Evolutionary conservation across 2,113 vertebrate species (phyloP).

Genomic region (Hippocampus abdominalis): DNA sequence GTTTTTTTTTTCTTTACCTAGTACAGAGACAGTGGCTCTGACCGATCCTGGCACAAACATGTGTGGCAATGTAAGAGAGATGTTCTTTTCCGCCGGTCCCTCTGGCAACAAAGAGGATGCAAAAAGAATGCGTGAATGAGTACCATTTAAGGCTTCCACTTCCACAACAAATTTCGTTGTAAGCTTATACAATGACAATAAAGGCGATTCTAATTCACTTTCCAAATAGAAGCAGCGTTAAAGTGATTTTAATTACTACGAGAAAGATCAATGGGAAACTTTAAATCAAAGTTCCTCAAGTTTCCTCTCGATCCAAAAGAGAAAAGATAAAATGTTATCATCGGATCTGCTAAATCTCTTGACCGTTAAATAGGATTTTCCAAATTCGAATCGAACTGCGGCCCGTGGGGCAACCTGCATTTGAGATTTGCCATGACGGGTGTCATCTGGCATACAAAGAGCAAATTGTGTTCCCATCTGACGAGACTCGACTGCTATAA

Average conservation of each 20-base stretch:
- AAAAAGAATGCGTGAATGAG: background rate
- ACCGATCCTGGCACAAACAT: constrained; percentile 74
- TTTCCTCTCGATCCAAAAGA: background rate
- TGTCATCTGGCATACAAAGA: background rate
- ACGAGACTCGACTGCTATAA: background rate
- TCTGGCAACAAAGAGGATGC: constrained; percentile 28
- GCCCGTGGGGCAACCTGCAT: background rate
- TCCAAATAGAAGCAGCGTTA: constrained; percentile 13
- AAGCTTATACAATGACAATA: too few species aligned
- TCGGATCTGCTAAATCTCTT: background rate
- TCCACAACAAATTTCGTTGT: too few species aligned
- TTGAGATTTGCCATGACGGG: background rate
- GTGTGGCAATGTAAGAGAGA: constrained; percentile 68
- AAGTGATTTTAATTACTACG: background rate
- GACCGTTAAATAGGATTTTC: background rate
- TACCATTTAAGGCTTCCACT: constrained; percentile 42
- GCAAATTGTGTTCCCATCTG: background rate
- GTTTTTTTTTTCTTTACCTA: constrained; percentile 64
- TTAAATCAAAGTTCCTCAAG: background rate
- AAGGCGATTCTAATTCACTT: too few species aligned
- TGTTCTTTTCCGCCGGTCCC: constrained; percentile 38
- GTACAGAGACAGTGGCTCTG: constrained; percentile 73
- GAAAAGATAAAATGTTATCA: background rate
- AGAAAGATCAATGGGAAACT: background rate
- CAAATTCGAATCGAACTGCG: background rate